phyloP scores from a whole-genome alignment of 1,140 invertebrate species.

The Sitodiplosis mosellana region DNA sequence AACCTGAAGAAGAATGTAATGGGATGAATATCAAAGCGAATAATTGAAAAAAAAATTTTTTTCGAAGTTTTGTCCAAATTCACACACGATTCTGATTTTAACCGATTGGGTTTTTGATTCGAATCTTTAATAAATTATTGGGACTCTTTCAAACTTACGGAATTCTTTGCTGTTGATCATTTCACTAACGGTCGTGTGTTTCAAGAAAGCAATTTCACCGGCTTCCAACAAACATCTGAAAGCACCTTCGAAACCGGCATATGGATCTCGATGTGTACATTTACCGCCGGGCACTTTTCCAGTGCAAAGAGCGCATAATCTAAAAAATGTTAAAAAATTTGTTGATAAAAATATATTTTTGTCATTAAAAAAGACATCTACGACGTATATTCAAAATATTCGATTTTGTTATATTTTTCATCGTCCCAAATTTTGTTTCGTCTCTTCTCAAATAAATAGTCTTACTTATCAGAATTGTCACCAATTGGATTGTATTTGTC shows the following conservation, averaged over 20 bases:
- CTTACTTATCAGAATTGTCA: constrained; percentile 45
- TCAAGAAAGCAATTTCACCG: constrained; percentile 84
- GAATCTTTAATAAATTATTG: no score
- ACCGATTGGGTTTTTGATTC: no score
- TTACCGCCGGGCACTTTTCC: constrained; percentile 54
- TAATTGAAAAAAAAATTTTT: neutral
- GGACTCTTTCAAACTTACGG: constrained; percentile 32
- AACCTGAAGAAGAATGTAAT: constrained; percentile 27
- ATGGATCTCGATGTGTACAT: constrained; percentile 76
- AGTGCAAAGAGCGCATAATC: constrained; percentile 68
- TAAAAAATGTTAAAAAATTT: constrained; percentile 10
- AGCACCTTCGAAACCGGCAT: constrained; percentile 77
- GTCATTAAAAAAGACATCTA: neutral
- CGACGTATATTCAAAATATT: no score
- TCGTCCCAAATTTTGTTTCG: neutral
- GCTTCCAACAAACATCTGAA: constrained; percentile 69
- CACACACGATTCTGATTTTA: no score
- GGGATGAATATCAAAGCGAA: no score
- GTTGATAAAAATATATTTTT: constrained; percentile 1
- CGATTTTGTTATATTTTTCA: neutral
- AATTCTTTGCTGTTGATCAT: constrained; percentile 40
- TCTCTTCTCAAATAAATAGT: neutral
- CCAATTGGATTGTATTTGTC: constrained; percentile 91
- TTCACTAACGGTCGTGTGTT: constrained; percentile 66
- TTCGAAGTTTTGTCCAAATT: no score